Percentiles rank a stretch among this genome's conserved stretches.
These are phyloP conservation scores for Patiria pectinifera DNA, from an alignment of 53 echinoderm and acorn worm species.

Conservation along the genomic window DNA sequence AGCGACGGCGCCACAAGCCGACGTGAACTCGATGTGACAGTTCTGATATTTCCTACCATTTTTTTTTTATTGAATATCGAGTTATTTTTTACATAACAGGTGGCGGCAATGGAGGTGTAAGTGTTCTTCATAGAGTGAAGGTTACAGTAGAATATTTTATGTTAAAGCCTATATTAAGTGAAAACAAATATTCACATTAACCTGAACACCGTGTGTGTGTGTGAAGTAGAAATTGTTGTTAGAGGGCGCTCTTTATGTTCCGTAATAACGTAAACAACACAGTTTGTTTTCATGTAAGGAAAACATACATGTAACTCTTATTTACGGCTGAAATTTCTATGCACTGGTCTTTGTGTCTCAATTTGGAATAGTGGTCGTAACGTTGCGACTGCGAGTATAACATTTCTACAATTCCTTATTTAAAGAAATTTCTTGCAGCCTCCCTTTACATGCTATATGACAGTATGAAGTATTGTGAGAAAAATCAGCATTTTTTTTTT, in stretches of 20 bases:
- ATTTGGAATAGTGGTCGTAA: no score
- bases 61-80: neutral
- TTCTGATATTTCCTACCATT: neutral
- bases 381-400: no score
- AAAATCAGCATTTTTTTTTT: neutral
- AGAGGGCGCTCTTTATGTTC: no score
- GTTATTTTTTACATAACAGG: neutral
- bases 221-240: no score
- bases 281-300: no score
- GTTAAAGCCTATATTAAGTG: neutral
- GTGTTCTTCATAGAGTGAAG: neutral
- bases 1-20: neutral
- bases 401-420: no score
- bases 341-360: no score
- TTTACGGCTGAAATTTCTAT: no score
- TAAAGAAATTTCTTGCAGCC: no score
- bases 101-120: constrained; percentile 17
- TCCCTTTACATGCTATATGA: neutral
- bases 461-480: neutral
- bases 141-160: neutral
- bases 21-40: neutral
- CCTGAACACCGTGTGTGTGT: no score
- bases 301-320: no score
- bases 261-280: no score
- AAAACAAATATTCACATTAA: neutral